Conservation (phyloP, 2,888 invertebrate species). For the Ommatoiulus sabulosus region DNA sequence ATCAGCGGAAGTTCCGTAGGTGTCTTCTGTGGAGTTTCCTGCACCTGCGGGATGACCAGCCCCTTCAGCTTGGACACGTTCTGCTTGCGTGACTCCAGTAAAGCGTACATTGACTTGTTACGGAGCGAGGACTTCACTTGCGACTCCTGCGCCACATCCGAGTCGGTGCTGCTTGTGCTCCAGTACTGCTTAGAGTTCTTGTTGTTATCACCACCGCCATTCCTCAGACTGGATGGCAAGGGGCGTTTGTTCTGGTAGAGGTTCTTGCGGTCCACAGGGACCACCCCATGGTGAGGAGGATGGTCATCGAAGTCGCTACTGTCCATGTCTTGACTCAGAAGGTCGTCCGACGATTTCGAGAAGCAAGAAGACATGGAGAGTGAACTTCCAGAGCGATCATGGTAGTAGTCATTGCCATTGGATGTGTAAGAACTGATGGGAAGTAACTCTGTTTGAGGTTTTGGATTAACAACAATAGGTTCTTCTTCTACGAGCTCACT, state of each 20-base stretch:
- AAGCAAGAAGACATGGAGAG: conserved; percentile 54
- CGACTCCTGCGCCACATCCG: background rate
- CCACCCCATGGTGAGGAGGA: background rate
- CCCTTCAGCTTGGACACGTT: conserved; percentile 87
- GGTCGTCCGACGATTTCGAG: conserved; percentile 57
- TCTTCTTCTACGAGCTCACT: background rate
- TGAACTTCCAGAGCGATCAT: conserved; percentile 55
- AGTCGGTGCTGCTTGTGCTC: conserved; percentile 54
- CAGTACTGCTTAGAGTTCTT: conserved; percentile 21
- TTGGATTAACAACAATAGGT: background rate
- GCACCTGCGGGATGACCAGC: conserved; percentile 85
- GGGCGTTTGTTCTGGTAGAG: background rate
- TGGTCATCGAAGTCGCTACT: conserved; percentile 52
- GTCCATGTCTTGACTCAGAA: conserved; percentile 53
- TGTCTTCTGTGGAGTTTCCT: conserved; percentile 64
- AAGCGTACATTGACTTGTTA: conserved; percentile 74
- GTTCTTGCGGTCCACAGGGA: background rate
- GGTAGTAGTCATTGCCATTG: conserved; percentile 28
- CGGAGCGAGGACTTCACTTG: conserved; percentile 8
- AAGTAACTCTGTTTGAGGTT: conserved; percentile 25
- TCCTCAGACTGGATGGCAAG: background rate
- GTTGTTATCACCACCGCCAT: background rate
- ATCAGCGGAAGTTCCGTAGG: conserved; percentile 81
- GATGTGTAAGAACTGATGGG: background rate
- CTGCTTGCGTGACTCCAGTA: conserved; percentile 84